phyloP scores from a whole-genome alignment of 2,888 invertebrate genomes.

The Apamea crenata region DNA sequence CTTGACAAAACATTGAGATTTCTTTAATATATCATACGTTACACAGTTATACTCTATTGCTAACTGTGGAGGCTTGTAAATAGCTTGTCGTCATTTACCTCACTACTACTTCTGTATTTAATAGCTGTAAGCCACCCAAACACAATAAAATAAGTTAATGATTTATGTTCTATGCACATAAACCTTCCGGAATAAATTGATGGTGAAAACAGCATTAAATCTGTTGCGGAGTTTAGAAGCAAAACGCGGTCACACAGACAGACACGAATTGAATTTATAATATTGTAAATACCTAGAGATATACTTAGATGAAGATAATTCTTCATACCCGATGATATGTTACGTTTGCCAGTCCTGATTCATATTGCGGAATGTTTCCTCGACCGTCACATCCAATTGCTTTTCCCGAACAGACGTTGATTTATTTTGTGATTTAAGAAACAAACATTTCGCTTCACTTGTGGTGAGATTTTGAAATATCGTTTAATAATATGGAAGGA shows the following conservation, averaged over 20 bases:
- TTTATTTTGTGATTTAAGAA: constrained; percentile 52
- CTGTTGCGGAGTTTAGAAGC: neutral
- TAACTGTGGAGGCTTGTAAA: too few relatives aligned
- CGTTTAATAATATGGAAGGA: constrained; percentile 4
- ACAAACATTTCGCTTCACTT: constrained; percentile 43
- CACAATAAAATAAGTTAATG: neutral
- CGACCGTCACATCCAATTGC: constrained; percentile 35
- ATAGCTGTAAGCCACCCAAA: too few relatives aligned
- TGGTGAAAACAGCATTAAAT: neutral
- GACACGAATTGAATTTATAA: neutral
- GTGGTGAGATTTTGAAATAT: constrained; percentile 27
- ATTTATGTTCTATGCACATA: neutral
- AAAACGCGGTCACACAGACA: too few relatives aligned
- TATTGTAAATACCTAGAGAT: too few relatives aligned
- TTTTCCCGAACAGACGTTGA: constrained; percentile 39
- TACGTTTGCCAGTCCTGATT: constrained; percentile 48
- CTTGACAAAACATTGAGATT: neutral
- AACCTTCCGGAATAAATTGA: neutral
- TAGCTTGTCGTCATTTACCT: too few relatives aligned
- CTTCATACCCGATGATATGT: constrained; percentile 31
- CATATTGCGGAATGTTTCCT: constrained; percentile 48
- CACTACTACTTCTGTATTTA: too few relatives aligned
- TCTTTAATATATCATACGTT: neutral
- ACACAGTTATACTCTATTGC: too few relatives aligned
- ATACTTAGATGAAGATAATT: neutral